Conservation (phyloP, 2,888 invertebrate genomes). For the Nephrotoma flavescens region DNA sequence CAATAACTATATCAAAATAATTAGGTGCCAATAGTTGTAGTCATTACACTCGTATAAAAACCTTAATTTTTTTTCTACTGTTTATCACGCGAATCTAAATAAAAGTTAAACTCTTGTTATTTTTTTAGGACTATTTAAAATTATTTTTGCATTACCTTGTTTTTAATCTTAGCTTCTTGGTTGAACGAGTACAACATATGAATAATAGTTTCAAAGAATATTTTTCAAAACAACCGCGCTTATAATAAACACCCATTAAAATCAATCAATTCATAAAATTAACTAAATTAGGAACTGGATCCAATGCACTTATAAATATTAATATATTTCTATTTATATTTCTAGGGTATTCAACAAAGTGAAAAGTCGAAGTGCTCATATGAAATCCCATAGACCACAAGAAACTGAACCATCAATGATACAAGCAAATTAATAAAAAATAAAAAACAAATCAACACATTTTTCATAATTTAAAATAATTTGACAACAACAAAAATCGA, state of each 20-base stretch:
- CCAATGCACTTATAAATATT: background rate
- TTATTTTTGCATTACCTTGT: no score
- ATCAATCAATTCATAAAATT: background rate
- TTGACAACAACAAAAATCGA: background rate
- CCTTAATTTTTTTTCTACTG: no score
- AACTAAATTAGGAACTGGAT: background rate
- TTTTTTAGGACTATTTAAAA: no score
- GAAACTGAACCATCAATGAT: constrained; percentile 48
- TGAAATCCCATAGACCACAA: constrained; percentile 94
- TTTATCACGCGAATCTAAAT: no score
- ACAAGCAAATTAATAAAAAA: constrained; percentile 13
- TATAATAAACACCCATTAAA: background rate
- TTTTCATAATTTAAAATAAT: constrained; percentile 15
- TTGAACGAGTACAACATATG: no score
- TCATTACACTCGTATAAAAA: no score
- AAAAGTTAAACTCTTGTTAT: no score
- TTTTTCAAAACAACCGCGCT: background rate
- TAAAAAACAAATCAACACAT: constrained; percentile 13
- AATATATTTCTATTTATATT: background rate
- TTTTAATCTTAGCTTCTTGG: no score
- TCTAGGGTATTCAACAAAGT: constrained; percentile 93
- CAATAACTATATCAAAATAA: no score
- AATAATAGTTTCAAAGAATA: background rate
- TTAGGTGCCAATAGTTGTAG: no score
- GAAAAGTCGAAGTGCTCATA: constrained; percentile 97